Base-by-base conservation (phyloP, 2,113 vertebrate species). In the Hippocampus barbouri region DNA sequence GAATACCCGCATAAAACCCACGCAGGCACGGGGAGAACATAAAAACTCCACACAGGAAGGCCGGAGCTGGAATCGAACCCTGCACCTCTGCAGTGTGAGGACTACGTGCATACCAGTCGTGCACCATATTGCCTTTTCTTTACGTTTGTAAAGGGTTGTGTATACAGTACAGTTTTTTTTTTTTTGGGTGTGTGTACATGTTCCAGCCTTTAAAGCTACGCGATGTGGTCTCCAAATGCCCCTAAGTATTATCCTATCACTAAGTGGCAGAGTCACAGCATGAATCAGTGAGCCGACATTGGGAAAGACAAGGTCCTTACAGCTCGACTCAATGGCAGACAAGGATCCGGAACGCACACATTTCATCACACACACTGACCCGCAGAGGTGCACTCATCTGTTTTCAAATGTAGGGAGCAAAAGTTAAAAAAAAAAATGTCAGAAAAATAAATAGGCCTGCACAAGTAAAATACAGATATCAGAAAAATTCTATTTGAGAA, bases 281-380 rank as follows among this genome's bases (percentile, higher is more conserved):
- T 83, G 85, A 86, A 87, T 88, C 85, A 88, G 70, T 72, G 70
- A 80, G 69, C 69, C 82, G 84, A 80, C 81, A 81, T 78, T 30
- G 71, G 71, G 8, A 40, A 83, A 76, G 79, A 85, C 74, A 79
- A 79, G 66, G 75, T 82, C 75, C 69, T 71, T 68, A 68, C 30
- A 70, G 78, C 60, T 82, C 78, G 70, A 78, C 78, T 85, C 81
- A 83, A 86, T 81, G 83, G 83, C 84, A 84, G 70, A 51, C 65
- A 67, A 68, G 65, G 60, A 71, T 71, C 71, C 69, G 81, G 75
- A 65, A 68, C 69, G 49, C 64, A n/a, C 56, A 60, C 43, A 67
- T 62, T 56, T 20, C 56, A 59, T 69, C 63, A 78, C 63, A 70
- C 70, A 78, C 43, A 65, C 12, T 11, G 59, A 70, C 77, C 75